A percentile compares a stretch with the other conserved stretches of the same genome.
These are phyloP conservation scores for Rhizomys pruinosus DNA, from an alignment of 2,113 vertebrate species.

Conservation along the genomic window DNA sequence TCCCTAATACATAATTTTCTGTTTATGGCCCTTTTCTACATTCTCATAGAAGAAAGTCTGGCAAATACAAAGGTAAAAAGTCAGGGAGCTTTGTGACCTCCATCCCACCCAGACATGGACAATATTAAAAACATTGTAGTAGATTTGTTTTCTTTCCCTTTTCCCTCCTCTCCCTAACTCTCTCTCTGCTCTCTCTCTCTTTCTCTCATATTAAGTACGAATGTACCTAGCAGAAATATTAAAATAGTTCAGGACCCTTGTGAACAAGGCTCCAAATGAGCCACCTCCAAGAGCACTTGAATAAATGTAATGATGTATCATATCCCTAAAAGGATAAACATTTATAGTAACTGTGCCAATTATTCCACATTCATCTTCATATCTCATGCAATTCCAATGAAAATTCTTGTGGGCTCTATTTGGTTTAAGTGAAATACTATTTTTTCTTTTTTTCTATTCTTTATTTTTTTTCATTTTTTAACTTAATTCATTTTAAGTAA, in stretches of 20 bases:
- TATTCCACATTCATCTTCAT: slow-evolving; percentile 58
- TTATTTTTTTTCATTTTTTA: no score
- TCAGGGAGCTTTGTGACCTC: neutral
- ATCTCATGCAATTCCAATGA: slow-evolving; percentile 45
- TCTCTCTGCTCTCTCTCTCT: neutral
- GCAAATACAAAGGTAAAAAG: neutral
- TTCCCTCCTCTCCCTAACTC: no score
- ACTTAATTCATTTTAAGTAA: no score
- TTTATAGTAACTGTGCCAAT: neutral
- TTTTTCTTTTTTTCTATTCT: no score
- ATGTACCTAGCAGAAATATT: neutral
- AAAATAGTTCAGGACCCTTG: neutral
- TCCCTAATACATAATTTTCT: neutral
- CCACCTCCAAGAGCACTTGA: neutral
- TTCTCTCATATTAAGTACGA: neutral
- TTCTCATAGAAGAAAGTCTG: neutral
- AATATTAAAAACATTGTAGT: neutral
- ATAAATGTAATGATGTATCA: slow-evolving; percentile 13
- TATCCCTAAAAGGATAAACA: slow-evolving; percentile 46
- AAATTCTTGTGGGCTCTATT: slow-evolving; percentile 45
- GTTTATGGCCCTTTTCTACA: neutral
- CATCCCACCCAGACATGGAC: neutral
- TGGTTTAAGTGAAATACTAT: slow-evolving; percentile 49
- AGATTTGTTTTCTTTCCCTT: neutral
- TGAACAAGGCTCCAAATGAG: slow-evolving; percentile 2